These are phyloP conservation scores for Heteromurus nitidus DNA, from an alignment of 2,888 invertebrate genomes.

Conservation along the genomic window DNA sequence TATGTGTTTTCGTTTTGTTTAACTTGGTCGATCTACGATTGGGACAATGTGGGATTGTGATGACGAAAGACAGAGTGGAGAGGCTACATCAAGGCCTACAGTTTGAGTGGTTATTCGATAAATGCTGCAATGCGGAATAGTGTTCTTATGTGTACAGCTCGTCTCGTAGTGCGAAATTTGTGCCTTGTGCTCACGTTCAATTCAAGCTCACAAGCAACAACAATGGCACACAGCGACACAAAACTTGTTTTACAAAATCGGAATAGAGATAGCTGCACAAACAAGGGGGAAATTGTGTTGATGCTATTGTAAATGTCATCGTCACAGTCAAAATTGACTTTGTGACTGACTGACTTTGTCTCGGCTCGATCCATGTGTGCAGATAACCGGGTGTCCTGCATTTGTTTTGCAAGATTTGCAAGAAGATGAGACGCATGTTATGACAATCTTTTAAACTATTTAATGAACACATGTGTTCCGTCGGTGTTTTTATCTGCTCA, in stretches of 20 bases:
- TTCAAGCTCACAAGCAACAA: too few relatives aligned
- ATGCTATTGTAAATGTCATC: conserved; percentile 8
- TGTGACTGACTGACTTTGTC: too few relatives aligned
- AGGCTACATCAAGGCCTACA: too few relatives aligned
- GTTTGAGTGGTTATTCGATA: too few relatives aligned
- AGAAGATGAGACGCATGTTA: too few relatives aligned
- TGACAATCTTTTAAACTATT: not conserved
- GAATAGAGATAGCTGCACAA: not conserved
- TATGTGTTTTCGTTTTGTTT: conserved; percentile 40
- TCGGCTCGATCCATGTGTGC: not conserved
- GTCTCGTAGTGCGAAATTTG: too few relatives aligned
- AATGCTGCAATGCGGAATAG: too few relatives aligned
- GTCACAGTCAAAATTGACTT: not conserved
- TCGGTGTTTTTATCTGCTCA: not conserved
- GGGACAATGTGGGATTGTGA: conserved; percentile 13
- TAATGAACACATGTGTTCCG: not conserved
- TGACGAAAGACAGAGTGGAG: conserved; percentile 11
- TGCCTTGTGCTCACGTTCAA: too few relatives aligned
- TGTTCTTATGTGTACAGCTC: too few relatives aligned
- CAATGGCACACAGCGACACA: too few relatives aligned
- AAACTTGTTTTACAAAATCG: too few relatives aligned
- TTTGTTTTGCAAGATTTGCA: too few relatives aligned
- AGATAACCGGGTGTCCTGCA: conserved; percentile 5
- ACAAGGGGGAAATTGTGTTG: not conserved
- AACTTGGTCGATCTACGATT: conserved; percentile 18